Evolutionary conservation across 2,888 invertebrate species (phyloP).

Genomic region (Eledone cirrhosa): DNA sequence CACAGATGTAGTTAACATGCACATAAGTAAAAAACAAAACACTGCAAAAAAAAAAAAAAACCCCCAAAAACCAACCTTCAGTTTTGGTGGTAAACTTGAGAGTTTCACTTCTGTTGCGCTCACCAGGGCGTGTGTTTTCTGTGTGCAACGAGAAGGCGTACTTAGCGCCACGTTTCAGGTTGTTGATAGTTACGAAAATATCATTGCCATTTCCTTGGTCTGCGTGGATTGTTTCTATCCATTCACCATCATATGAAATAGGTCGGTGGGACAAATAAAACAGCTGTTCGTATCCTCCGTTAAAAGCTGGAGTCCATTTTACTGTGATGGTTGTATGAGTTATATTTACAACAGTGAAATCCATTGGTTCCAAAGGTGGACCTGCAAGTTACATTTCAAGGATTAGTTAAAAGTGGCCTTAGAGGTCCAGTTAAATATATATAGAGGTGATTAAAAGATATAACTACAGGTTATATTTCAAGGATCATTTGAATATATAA

Average conservation of each 20-base stretch:
- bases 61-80: slow-evolving; percentile 12
- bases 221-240: slow-evolving; percentile 12
- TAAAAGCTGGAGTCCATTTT: slow-evolving; percentile 27
- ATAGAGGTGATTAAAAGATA: too few species aligned
- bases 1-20: too few species aligned
- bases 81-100: slow-evolving; percentile 19
- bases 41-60: not conserved
- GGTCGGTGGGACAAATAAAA: slow-evolving; percentile 13
- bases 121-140: slow-evolving; percentile 5
- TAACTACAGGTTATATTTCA: too few species aligned
- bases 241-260: not conserved
- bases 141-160: slow-evolving; percentile 22
- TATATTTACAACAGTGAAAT: slow-evolving; percentile 23
- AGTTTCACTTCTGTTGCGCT: slow-evolving; percentile 3
- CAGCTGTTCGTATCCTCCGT: slow-evolving; percentile 17
- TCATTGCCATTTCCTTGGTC: slow-evolving; percentile 22
- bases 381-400: not conserved
- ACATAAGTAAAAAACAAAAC: too few species aligned
- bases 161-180: slow-evolving; percentile 8
- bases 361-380: slow-evolving; percentile 16
- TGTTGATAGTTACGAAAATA: slow-evolving; percentile 12
- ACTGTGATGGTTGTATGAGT: slow-evolving; percentile 23
- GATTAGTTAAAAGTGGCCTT: too few species aligned
- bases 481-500: too few species aligned
- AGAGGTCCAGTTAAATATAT: too few species aligned